Percentiles rank a stretch among this genome's conserved stretches.
phyloP scores from a whole-genome alignment of 2,888 invertebrate species.

The Scaeva pyrastri region DNA sequence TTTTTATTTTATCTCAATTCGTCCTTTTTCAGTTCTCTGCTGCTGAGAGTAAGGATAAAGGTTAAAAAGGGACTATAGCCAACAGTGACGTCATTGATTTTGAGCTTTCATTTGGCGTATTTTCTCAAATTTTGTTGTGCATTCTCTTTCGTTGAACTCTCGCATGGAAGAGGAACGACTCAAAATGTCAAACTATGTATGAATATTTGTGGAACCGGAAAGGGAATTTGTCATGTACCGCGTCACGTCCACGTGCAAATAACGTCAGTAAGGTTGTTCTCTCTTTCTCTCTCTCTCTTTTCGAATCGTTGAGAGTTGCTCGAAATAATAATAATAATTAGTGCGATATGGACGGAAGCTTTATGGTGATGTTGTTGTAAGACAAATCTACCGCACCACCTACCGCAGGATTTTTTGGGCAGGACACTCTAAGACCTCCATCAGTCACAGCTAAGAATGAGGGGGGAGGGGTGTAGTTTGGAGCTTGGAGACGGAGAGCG shows the following conservation, averaged over 20 bases:
- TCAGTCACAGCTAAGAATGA: background rate
- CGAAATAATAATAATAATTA: background rate
- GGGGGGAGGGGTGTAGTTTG: constrained; percentile 14
- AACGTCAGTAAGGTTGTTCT: background rate
- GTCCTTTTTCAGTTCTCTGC: constrained; percentile 11
- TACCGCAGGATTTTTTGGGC: constrained; percentile 65
- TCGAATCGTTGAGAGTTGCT: constrained; percentile 39
- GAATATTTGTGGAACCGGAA: constrained; percentile 26
- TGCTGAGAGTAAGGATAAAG: constrained; percentile 51
- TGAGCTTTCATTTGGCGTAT: constrained; percentile 66
- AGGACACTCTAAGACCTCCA: constrained; percentile 52
- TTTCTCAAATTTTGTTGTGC: constrained; percentile 15
- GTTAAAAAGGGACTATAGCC: constrained; percentile 42
- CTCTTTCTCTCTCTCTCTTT: constrained; percentile 24
- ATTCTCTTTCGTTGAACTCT: constrained; percentile 26
- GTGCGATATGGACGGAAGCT: constrained; percentile 8
- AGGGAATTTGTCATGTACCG: constrained; percentile 40
- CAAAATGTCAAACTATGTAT: constrained; percentile 10
- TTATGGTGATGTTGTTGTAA: background rate
- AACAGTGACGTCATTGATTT: constrained; percentile 67
- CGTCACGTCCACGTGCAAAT: constrained; percentile 50
- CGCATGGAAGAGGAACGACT: background rate
- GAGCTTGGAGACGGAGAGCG: constrained; percentile 51
- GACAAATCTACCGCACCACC: constrained; percentile 62
- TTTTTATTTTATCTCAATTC: constrained; percentile 11